Evolutionary conservation across 2,797 vertebrate genomes (phyloP).

Genomic region (Aselliscus stoliczkanus): DNA sequence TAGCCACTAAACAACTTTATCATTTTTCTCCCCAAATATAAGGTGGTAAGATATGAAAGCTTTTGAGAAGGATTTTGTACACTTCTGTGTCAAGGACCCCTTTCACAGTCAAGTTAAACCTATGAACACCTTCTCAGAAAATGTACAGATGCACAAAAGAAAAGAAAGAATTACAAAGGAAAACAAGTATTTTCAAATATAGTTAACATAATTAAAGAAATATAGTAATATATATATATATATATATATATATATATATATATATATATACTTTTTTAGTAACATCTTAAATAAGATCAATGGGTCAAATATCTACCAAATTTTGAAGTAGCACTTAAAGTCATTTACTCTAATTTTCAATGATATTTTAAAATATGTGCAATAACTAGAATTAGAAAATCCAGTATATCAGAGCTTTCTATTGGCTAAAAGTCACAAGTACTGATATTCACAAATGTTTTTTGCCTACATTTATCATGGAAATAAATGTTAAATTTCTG

Average conservation of each 20-base stretch:
- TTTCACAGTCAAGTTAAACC: neutral
- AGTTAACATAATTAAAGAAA: neutral
- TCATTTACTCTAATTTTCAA: neutral
- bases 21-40: neutral
- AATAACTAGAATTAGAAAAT: neutral
- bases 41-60: neutral
- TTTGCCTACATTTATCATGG: neutral
- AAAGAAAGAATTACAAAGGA: neutral
- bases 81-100: neutral
- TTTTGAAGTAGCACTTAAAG: neutral
- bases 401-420: neutral
- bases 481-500: neutral
- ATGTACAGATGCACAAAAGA: neutral
- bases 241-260: too few relatives aligned
- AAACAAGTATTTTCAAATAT: neutral
- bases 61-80: neutral
- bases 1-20: neutral
- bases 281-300: constrained; percentile 3
- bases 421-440: neutral
- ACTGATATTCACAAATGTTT: neutral
- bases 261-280: neutral
- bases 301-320: neutral
- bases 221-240: neutral
- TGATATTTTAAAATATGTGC: neutral
- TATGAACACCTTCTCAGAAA: neutral